Percentiles rank a stretch among this genome's conserved stretches.
These are phyloP conservation scores for Planococcus citri DNA, from an alignment of 1,140 invertebrate species.

Conservation along the genomic window DNA sequence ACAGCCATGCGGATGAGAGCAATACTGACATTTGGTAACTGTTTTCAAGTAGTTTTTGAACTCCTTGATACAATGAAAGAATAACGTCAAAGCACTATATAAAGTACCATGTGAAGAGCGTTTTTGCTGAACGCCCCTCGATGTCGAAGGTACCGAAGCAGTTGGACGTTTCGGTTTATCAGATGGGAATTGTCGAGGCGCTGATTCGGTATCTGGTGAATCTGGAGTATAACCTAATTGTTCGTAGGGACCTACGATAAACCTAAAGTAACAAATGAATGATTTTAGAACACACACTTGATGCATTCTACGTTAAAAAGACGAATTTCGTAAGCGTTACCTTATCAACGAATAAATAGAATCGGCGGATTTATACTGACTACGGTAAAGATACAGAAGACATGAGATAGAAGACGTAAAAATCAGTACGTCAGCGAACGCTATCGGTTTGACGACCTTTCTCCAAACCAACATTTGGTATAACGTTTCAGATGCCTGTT, in stretches of 20 bases:
- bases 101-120: background rate
- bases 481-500: conserved; percentile 58
- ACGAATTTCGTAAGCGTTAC: conserved; percentile 30
- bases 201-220: background rate
- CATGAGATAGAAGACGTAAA: conserved; percentile 46
- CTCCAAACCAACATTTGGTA: conserved; percentile 56
- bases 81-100: background rate
- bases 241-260: conserved; percentile 49
- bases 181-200: background rate
- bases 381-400: conserved; percentile 45
- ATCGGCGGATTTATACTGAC: conserved; percentile 39
- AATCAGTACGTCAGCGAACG: conserved; percentile 50
- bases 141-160: background rate
- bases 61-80: background rate
- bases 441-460: conserved; percentile 45
- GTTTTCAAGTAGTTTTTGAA: conserved; percentile 21
- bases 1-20: conserved; percentile 50
- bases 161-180: background rate
- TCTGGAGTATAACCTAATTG: conserved; percentile 26
- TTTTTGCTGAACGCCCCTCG: background rate
- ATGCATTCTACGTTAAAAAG: too few relatives aligned
- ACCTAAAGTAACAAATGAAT: conserved; percentile 33
- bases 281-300: background rate
- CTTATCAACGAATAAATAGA: conserved; percentile 50
- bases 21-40: conserved; percentile 31